A percentile compares a stretch with the other conserved stretches of the same genome.
These are phyloP conservation scores for Pterois miles DNA, from an alignment of 2,797 vertebrate species.

Conservation along the genomic window DNA sequence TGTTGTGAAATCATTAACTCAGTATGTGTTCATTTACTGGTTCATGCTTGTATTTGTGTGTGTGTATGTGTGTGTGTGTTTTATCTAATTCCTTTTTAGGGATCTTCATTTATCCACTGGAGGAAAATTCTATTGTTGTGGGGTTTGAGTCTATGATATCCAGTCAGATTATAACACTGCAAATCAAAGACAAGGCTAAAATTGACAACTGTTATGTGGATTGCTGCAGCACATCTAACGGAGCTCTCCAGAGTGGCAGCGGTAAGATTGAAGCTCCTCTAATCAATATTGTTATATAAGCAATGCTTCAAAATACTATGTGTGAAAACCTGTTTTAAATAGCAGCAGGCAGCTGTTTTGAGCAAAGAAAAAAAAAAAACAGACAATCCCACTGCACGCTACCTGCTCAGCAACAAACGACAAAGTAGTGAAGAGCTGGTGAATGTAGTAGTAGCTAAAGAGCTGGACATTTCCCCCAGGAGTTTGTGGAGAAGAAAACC, in stretches of 20 bases:
- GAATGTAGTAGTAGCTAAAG: neutral
- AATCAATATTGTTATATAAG: constrained; percentile 22
- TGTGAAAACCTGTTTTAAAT: neutral
- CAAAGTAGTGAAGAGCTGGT: neutral
- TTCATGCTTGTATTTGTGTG: neutral
- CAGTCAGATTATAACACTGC: constrained; percentile 88
- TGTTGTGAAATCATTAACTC: constrained; percentile 17
- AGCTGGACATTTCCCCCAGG: neutral
- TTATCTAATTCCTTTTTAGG: constrained; percentile 75
- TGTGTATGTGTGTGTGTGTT: no score
- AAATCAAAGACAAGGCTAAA: constrained; percentile 96
- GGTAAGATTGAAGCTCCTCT: constrained; percentile 78
- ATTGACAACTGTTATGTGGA: constrained; percentile 84
- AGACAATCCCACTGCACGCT: neutral
- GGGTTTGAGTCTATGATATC: constrained; percentile 94
- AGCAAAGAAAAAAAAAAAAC: no score
- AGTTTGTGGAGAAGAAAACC: no score
- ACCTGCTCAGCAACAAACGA: neutral
- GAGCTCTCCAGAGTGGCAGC: constrained; percentile 70
- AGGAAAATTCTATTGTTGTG: constrained; percentile 89
- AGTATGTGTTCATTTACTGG: constrained; percentile 9
- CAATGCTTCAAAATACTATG: neutral
- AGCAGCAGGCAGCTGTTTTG: neutral
- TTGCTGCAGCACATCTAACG: constrained; percentile 73
- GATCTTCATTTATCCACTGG: constrained; percentile 94